phyloP scores from a whole-genome alignment of 2,888 invertebrate species.

The Leucania comma region DNA sequence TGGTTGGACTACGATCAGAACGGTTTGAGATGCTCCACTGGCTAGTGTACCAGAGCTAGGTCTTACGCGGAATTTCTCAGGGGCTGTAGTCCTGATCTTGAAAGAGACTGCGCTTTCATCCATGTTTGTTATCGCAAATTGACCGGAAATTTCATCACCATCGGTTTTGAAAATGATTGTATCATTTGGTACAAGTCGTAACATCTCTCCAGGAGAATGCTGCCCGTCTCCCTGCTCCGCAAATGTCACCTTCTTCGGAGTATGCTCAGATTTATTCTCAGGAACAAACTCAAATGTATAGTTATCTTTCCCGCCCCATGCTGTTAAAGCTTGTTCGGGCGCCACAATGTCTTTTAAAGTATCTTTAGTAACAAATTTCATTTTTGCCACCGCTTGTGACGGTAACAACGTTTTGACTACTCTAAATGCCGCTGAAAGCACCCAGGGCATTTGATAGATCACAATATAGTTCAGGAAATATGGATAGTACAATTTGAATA shows the following conservation, averaged over 20 bases:
- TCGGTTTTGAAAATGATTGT: slow-evolving; percentile 93
- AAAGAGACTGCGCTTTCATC: slow-evolving; percentile 88
- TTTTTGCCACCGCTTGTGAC: slow-evolving; percentile 96
- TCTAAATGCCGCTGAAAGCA: slow-evolving; percentile 97
- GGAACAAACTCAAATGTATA: slow-evolving; percentile 94
- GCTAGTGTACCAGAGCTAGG: slow-evolving; percentile 95
- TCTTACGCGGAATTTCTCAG: slow-evolving; percentile 98
- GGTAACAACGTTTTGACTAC: slow-evolving; percentile 97
- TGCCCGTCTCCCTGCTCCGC: slow-evolving; percentile 81
- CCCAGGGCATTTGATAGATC: slow-evolving; percentile 98
- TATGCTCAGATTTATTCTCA: slow-evolving; percentile 87
- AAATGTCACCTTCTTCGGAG: slow-evolving; percentile 88
- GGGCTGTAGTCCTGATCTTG: slow-evolving; percentile 98
- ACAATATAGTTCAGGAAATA: slow-evolving; percentile 96
- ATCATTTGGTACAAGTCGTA: slow-evolving; percentile 92
- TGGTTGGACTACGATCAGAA: slow-evolving; percentile 94
- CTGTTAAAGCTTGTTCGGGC: slow-evolving; percentile 93
- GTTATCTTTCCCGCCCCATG: slow-evolving; percentile 95
- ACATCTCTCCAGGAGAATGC: slow-evolving; percentile 89
- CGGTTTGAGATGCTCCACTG: slow-evolving; percentile 91
- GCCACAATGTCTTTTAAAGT: slow-evolving; percentile 94
- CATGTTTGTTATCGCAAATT: slow-evolving; percentile 93
- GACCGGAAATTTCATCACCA: slow-evolving; percentile 92
- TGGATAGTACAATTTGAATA: slow-evolving; percentile 97
- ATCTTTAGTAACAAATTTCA: slow-evolving; percentile 95